phyloP scores from a whole-genome alignment of 2,113 vertebrate species.

The Eulemur macaco region DNA sequence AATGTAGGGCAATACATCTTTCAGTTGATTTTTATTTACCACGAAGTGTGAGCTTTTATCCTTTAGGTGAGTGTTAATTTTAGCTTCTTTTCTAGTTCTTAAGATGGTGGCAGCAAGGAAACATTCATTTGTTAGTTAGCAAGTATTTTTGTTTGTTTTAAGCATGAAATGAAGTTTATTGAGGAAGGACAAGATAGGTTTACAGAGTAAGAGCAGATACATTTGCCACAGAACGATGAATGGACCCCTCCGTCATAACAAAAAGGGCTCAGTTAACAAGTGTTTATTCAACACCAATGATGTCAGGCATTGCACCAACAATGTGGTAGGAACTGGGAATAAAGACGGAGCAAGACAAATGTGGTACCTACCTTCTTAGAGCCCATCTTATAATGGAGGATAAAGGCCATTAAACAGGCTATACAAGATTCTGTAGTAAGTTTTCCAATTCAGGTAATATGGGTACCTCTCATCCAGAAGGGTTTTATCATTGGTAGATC shows the following conservation, averaged over 20 bases:
- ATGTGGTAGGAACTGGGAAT: background rate
- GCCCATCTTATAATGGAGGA: background rate
- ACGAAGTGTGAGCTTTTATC: background rate
- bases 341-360: background rate
- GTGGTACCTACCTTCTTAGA: background rate
- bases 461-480: background rate
- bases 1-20: background rate
- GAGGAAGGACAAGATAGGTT: no score
- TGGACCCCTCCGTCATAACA: no score
- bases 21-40: conserved; percentile 20
- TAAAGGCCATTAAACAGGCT: background rate
- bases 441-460: background rate
- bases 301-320: background rate
- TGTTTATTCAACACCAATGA: background rate
- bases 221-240: no score
- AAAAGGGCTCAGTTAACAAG: background rate
- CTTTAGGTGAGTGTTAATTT: background rate
- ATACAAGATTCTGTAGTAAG: background rate
- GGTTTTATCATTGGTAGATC: background rate
- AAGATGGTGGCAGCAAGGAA: background rate
- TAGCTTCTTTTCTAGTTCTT: conserved; percentile 35
- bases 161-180: no score
- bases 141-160: background rate
- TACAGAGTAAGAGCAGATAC: no score
- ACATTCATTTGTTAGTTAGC: background rate